A percentile compares a stretch with the other conserved stretches of the same genome.
Conservation (phyloP, 2,888 invertebrate species). For the Mactromeris polynyma region DNA sequence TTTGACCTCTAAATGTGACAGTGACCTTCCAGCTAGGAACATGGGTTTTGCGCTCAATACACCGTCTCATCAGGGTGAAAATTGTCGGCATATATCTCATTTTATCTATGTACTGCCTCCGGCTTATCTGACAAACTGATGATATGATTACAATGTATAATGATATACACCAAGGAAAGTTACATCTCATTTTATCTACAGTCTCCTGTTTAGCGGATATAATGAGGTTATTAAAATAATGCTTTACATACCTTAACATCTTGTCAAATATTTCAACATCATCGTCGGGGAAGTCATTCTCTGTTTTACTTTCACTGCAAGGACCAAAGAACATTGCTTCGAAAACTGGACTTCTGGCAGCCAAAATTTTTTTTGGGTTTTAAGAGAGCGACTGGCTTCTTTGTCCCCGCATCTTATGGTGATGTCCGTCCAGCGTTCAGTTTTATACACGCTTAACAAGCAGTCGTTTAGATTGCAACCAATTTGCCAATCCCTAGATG, state of each 20-base stretch:
- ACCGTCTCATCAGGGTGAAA: no score
- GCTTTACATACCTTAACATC: constrained; percentile 30
- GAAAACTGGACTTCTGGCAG: constrained; percentile 47
- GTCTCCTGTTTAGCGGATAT: no score
- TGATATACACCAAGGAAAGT: no score
- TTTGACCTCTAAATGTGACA: no score
- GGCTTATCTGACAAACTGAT: no score
- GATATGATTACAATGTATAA: no score
- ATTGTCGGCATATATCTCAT: no score
- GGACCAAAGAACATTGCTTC: constrained; percentile 53
- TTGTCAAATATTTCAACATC: constrained; percentile 18
- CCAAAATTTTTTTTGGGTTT: constrained; percentile 42
- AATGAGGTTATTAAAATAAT: background rate
- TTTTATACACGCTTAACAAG: constrained; percentile 25
- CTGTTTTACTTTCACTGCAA: constrained; percentile 22
- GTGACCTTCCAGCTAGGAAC: no score
- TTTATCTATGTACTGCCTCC: no score
- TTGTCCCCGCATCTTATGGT: constrained; percentile 34
- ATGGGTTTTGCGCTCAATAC: no score
- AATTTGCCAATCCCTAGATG: background rate
- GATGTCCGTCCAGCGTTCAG: constrained; percentile 39
- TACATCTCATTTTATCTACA: no score
- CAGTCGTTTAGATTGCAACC: constrained; percentile 2
- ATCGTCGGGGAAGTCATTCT: constrained; percentile 1
- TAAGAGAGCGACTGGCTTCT: background rate